Base-by-base conservation (phyloP, 2,888 invertebrate genomes). In the Teinopalpus imperialis region DNA sequence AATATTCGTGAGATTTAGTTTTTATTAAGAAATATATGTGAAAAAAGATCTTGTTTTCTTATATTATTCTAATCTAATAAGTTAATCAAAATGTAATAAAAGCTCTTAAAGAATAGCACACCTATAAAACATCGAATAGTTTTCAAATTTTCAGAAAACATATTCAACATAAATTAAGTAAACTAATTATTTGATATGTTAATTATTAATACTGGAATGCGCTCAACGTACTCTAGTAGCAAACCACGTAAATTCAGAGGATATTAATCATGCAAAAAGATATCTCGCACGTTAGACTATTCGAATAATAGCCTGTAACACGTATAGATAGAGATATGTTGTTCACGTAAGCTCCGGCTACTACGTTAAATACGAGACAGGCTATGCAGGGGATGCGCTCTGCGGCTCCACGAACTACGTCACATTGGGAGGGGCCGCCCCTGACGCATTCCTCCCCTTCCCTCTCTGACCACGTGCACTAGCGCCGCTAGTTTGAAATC, bases 351-450 rank as follows among this genome's bases (percentile, higher is more conserved):
- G 31, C 31, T 14, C 8, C 16, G 32, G 20, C 13, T 27, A 34
- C 32, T 20, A 42, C 34, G 20, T 34, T 27, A 43, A 43, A 43
- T 35, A 35, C 27, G 29, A 29, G 27, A 30, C 29, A 23, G 29
- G 43, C 23, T 30, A 43, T 43, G 43, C 35, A 36, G 43, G 29
- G 21, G 36, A 29, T 43, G 43, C 42, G 42, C 34, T 27, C 34
- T 35, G 43, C 43, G 36, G 43, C 36, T 43, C 10, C 9, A 14
- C 34, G 18, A 34, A 27, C 43, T 29, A 43, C 43, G 43, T 35
- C 43, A 43, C 36, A 9, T 5, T 35, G 23, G 43, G 35, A 29
- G 35, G 35, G 21, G 35, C 43, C 21, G 27, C 27, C 32, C 14
- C 14, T 43, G 43, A 43, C 43, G 35, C 43, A 35, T 43, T 34